Evolutionary conservation across 2,888 invertebrate genomes (phyloP), one percentile per base, ranked within the genome.

Genomic region (Falcaria lacertinaria): DNA sequence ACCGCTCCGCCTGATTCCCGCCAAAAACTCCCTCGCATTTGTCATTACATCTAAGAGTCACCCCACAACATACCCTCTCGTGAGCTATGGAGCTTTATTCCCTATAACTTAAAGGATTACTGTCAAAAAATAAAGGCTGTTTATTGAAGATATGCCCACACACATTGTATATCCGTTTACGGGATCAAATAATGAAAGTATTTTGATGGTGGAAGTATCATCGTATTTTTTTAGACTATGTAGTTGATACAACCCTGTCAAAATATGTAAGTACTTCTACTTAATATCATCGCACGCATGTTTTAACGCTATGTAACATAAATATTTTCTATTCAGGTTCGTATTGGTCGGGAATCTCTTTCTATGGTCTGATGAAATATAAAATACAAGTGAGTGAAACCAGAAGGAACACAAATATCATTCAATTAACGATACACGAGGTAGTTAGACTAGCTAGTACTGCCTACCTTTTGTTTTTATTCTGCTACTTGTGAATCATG

Each of bases 11-110:
- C n/a, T n/a, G n/a, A n/a, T n/a, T n/a, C n/a, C n/a, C n/a, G n/a
- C n/a, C n/a, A n/a, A n/a, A n/a, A n/a, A n/a, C n/a, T 76, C 75
- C 73, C 59, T 69, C 72, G 79, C 80, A 80, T 84, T 80, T 83
- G 79, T 85, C 85, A 79, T 83, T 73, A 77, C 74, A 75, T 76
- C 79, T 75, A 77, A 72, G 71, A 76, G 68, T 71, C 73, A 76
- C 75, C 76, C 70, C 54, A 56, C 52, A 56, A n/a, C n/a, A n/a
- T n/a, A n/a, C 53, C 52, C 43, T 52, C 33, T 59, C 52, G 55
- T n/a, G n/a, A n/a, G n/a, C n/a, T n/a, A n/a, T 71, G 70, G 69
- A 66, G 64, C 75, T 77, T n/a, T 78, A 78, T 67, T 67, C 60
- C 52, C 65, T 73, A 80, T 80, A 80, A 79, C 66, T 83, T 80